Evolutionary conservation across 2,113 vertebrate species (phyloP), one percentile per base, ranked within the genome.

Genomic region (Laticauda colubrina): DNA sequence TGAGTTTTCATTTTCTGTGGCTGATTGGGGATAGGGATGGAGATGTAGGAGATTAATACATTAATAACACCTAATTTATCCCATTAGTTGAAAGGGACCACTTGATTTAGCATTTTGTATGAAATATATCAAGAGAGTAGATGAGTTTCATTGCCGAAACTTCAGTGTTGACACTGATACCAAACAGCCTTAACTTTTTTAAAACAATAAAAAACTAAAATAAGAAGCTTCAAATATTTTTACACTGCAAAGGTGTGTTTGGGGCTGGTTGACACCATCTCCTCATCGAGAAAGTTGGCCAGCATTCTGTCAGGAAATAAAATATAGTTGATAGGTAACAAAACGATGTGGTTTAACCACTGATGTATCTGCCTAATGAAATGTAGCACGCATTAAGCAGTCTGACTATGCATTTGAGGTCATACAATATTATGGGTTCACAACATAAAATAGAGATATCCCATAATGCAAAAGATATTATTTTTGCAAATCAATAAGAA

Each of bases 1-100:
- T 99, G 92, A 98, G 99, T 97, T 99, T 99, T 96, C 98, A 99
- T 97, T 99, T 99, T 96, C 98, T 99, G 56, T 99, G 98, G 98
- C 97, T 99, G 89, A 99, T 99, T 75, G 99, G 99, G 34, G 99
- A 99, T 96, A 98, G 98, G 94, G 99, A 99, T 97, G 99, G 99
- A 0, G 99, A 99, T 20, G 99, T 99, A 39, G 99, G 99, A 6
- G 99, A 99, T 97, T 99, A 97, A 97, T 45, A 12, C 29, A 54
- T 93, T 89, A 11, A 34, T 34, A 87, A 1, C 0, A 59, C 69
- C 90, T 92, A 26, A 92, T 91, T 85, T 85, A 93, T 91, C 64
- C 87, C 85, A 87, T 81, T 91, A 90, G 81, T 59, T 43, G 88
- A 39, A 87, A 61, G 57, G 48, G 88, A 94, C 94, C 56, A 81